Evolutionary conservation across 2,113 vertebrate genomes (phyloP).

Genomic region (Saguinus imperator): DNA sequence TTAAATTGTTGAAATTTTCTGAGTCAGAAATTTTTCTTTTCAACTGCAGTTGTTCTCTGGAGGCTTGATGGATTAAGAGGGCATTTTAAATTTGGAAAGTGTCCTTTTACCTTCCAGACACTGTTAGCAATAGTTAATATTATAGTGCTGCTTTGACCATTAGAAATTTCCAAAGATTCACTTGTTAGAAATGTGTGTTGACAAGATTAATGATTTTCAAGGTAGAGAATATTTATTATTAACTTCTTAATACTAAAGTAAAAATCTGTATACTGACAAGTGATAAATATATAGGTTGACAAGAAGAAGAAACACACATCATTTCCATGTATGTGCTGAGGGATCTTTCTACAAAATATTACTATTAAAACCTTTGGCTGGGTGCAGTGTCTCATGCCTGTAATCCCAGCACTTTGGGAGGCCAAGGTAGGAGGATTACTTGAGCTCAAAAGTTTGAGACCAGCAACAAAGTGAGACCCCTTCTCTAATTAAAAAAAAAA

Average conservation of each 20-base stretch:
- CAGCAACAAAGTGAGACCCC: background rate
- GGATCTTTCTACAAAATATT: background rate
- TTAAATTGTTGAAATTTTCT: conserved; percentile 9
- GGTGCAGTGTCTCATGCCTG: background rate
- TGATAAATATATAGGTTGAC: background rate
- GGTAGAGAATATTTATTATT: background rate
- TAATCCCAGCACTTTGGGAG: background rate
- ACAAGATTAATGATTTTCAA: background rate
- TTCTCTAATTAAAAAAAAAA: background rate
- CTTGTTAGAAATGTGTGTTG: conserved; percentile 4
- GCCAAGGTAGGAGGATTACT: background rate
- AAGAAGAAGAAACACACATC: background rate
- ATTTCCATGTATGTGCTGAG: background rate
- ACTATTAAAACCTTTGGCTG: background rate
- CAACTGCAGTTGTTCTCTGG: background rate
- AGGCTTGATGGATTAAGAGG: background rate
- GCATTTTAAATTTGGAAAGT: background rate
- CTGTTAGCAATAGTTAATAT: background rate
- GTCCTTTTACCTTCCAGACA: background rate
- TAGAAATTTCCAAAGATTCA: background rate
- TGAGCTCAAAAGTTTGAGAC: background rate
- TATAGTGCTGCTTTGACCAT: background rate
- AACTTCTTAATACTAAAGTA: background rate
- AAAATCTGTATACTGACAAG: background rate
- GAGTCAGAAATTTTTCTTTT: conserved; percentile 26